These are phyloP conservation scores for Drosophila insularis DNA, from an alignment of 1,140 invertebrate genomes.

Conservation along the genomic window DNA sequence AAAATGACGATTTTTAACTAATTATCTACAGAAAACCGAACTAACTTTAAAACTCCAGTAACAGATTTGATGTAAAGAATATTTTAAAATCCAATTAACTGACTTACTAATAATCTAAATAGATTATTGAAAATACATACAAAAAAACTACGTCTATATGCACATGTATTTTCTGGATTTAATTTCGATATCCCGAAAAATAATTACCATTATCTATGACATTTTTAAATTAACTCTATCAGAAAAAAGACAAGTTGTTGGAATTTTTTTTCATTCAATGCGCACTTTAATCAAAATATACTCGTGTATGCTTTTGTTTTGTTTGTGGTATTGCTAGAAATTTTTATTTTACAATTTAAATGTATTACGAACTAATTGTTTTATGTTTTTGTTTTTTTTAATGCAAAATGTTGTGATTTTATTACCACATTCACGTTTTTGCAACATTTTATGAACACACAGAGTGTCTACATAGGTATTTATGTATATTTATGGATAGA, in stretches of 20 bases:
- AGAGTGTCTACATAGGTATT: constrained; percentile 31
- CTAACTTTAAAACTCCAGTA: too few species aligned
- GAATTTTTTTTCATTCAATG: constrained; percentile 32
- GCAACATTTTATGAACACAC: constrained; percentile 72
- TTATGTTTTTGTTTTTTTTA: constrained; percentile 23
- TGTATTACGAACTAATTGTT: constrained; percentile 50
- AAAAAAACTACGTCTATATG: too few species aligned
- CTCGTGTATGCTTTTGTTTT: constrained; percentile 28
- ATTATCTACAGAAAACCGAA: too few species aligned
- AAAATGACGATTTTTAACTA: too few species aligned
- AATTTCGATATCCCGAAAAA: too few species aligned
- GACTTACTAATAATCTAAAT: too few species aligned
- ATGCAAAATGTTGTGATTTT: constrained; percentile 53
- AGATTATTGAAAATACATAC: too few species aligned
- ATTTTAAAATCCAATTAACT: too few species aligned
- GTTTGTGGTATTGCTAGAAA: constrained; percentile 73
- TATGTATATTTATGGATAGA: constrained; percentile 59
- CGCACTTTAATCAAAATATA: constrained; percentile 55
- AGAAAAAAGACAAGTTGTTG: background rate
- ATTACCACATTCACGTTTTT: constrained; percentile 45
- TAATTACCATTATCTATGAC: too few species aligned
- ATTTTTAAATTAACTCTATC: too few species aligned
- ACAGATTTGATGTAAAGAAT: too few species aligned
- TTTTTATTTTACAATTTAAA: constrained; percentile 75
- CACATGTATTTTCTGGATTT: too few species aligned